phyloP scores from a whole-genome alignment of 2,797 vertebrate genomes.

The Mico argentatus region DNA sequence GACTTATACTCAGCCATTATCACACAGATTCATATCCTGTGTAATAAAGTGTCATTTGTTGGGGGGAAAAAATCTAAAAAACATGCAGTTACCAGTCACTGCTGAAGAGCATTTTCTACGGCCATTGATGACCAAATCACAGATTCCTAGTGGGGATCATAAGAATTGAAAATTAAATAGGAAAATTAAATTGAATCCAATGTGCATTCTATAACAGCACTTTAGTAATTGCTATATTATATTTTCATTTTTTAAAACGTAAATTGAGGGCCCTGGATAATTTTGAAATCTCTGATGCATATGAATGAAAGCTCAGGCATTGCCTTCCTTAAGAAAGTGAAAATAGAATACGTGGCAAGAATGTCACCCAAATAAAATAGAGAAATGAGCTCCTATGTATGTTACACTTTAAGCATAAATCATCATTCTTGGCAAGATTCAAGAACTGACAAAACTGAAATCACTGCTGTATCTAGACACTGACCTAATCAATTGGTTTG shows the following conservation, averaged over 20 bases:
- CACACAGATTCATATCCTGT: not conserved
- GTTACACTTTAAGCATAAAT: slow-evolving; percentile 4
- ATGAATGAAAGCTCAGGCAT: not conserved
- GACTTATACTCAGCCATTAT: not conserved
- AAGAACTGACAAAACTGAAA: not conserved
- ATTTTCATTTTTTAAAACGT: not conserved
- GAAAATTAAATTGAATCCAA: not conserved
- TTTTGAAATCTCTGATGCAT: slow-evolving; percentile 1
- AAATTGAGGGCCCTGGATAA: not conserved
- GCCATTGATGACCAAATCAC: not conserved
- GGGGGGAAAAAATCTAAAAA: not conserved
- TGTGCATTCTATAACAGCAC: not conserved
- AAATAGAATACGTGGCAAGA: slow-evolving; percentile 46
- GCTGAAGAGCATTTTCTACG: not conserved
- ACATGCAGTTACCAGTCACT: not conserved
- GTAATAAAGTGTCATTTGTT: not conserved
- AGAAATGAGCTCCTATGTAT: slow-evolving; percentile 10
- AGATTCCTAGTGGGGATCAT: not conserved
- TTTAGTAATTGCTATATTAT: not conserved
- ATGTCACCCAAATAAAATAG: slow-evolving; percentile 37
- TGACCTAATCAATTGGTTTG: not conserved
- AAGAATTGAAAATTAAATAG: not conserved
- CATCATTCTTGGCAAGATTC: not conserved
- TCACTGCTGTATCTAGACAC: not conserved
- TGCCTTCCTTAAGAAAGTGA: slow-evolving; percentile 41